Evolutionary conservation across 2,113 vertebrate genomes (phyloP), one percentile per base, ranked within the genome.

Genomic region (Cheirogaleus medius): DNA sequence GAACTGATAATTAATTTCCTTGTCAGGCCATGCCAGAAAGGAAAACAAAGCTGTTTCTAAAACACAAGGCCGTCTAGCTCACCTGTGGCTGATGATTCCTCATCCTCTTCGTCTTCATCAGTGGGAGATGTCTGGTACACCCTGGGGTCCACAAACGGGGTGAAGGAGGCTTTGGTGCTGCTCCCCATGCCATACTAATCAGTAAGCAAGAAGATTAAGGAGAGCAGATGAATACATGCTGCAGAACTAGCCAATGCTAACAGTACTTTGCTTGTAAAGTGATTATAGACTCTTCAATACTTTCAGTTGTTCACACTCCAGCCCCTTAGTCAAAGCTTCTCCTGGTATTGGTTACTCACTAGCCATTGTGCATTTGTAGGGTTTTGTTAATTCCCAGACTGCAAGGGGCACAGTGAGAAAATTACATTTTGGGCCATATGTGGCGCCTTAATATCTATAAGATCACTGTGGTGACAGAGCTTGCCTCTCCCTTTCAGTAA

Each of bases 121-220:
- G 99, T 99, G 34, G 99, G 99, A 0, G 99, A 99, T 0, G 99
- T 99, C 98, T 99, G 99, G 97, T 99, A 99, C 25, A 99, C 99
- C 97, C 99, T 99, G 32, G 99, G 99, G 97, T 99, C 99, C 93
- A 99, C 99, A 83, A 99, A 99, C 1, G 99, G 99, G 0, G 99
- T 99, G 98, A 99, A 99, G 97, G 99, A 99, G 73, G 99, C 98
- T 99, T 99, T 99, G 98, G 99, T 99, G 98, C 99, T 99, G 52
- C 99, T 99, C 92, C 99, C 99, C 98, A 99, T 99, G 58, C 99
- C 99, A 13, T 99, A 99, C 99, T 99, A 98, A 64, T 97, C 87
- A 96, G 94, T 7, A 94, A 97, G 94, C 12, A 97, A 97, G 91
- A 88, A 73, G 88, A 97, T 96, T 92, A 94, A 91, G 54, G 63